Percentiles rank a stretch among this genome's conserved stretches.
phyloP scores from a whole-genome alignment of 1,140 invertebrate genomes.

The Penaeus japonicus region DNA sequence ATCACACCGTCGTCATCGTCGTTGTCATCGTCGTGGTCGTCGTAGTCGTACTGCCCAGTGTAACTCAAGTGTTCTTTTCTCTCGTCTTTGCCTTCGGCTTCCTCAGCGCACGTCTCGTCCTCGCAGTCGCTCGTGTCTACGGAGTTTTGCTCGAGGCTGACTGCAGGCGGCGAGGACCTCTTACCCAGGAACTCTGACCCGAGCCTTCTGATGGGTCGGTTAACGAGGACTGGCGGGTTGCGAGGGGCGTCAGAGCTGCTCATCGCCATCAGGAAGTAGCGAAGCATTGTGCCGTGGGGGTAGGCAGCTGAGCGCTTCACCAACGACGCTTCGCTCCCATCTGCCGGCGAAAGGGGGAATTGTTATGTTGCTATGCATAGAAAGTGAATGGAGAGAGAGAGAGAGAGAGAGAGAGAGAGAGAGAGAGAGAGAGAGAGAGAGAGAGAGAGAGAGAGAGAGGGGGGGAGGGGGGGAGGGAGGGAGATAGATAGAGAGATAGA shows the following conservation, averaged over 20 bases:
- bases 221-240: slow-evolving; percentile 15
- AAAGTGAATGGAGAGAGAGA: not conserved
- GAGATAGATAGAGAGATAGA: not conserved
- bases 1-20: not conserved
- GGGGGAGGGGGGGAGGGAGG: not conserved
- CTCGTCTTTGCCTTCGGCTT: not conserved
- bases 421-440: not conserved
- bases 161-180: not conserved
- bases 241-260: not conserved
- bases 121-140: not conserved
- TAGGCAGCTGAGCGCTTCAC: slow-evolving; percentile 15
- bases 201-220: slow-evolving; percentile 36
- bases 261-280: slow-evolving; percentile 40
- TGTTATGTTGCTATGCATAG: not conserved
- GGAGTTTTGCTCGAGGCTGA: not conserved
- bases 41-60: slow-evolving; percentile 34
- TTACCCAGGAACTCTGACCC: slow-evolving; percentile 47
- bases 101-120: not conserved
- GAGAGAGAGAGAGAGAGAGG: too few relatives aligned
- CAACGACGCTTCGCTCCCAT: not conserved
- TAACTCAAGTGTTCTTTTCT: slow-evolving; percentile 38
- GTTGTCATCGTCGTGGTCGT: not conserved
- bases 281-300: slow-evolving; percentile 11
- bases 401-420: not conserved
- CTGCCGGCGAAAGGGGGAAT: not conserved